Conservation (phyloP, 1,140 invertebrate species). For the Papilio aristodemus region DNA sequence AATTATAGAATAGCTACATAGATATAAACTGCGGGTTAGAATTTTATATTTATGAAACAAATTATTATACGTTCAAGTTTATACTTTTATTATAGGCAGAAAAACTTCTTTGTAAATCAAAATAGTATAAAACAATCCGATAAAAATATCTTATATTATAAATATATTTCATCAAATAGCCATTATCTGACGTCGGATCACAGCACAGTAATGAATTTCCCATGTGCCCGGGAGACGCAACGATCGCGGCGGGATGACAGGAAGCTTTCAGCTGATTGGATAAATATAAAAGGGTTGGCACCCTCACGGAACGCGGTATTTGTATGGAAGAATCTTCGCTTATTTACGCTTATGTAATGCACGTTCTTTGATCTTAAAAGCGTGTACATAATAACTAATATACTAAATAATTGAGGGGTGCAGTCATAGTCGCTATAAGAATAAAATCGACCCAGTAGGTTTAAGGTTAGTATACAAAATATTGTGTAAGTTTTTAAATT, state of each 20-base stretch:
- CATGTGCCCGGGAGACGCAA: constrained; percentile 27
- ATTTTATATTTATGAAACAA: too few species aligned
- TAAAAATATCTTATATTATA: background rate
- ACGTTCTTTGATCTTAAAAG: background rate
- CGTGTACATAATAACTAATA: background rate
- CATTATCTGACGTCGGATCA: background rate
- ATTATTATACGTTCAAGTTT: too few species aligned
- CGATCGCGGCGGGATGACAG: constrained; percentile 41
- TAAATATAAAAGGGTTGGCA: constrained; percentile 47
- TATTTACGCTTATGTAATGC: constrained; percentile 12
- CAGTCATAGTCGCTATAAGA: background rate
- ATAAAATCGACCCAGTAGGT: background rate
- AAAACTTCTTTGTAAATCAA: background rate
- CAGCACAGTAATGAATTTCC: constrained; percentile 36
- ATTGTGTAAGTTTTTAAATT: too few species aligned
- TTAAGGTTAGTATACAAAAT: background rate
- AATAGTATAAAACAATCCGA: background rate
- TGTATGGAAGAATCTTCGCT: background rate
- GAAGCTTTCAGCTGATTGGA: constrained; percentile 65
- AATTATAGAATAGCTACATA: too few species aligned
- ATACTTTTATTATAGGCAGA: too few species aligned
- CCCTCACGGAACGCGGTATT: background rate
- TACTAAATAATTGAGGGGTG: too few species aligned
- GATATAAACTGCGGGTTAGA: too few species aligned
- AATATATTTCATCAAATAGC: constrained; percentile 18